Base-by-base conservation (phyloP, 2,797 vertebrate species). In the Falco columbarius region DNA sequence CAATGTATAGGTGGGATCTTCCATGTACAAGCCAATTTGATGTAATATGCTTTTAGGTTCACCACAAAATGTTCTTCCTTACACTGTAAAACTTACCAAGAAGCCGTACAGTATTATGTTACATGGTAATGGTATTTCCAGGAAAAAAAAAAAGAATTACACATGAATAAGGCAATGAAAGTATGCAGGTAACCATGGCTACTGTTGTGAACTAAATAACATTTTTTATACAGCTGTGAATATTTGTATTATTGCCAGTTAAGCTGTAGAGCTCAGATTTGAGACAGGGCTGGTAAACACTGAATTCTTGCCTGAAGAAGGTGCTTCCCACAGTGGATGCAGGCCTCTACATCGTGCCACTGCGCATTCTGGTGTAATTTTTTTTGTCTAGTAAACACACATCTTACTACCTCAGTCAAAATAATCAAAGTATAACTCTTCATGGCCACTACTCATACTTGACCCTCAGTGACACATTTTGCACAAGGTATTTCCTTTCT, bases 121-220 rank as follows among this genome's bases (percentile, higher is more conserved):
- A 97, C 97, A 92, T 17, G 93, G 85, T 97, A 97, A 98, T 97
- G 97, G 72, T 95, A 97, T 98, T 98, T 98, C 98, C 98, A 98
- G 97, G 86, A 82, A 93, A 95, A 97, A 40, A 90, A 98, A 96
- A 97, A 96, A 76, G 74, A 97, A 97, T 96, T 97, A 92, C 96
- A 97, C 96, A 97, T 93, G 97, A 98, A 97, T 96, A 98, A 95
- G 97, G 96, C 95, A 98, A 98, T 94, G 96, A 97, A 98, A 98
- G 91, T 97, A 98, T 97, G 96, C 93, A 98, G 97, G 98, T 98
- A 98, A 97, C 98, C 98, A 98, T 98, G 97, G 94, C 97, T 93
- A 98, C 98, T 95, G 96, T 97, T 98, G 94, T 96, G 98, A 97
- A 98, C 96, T 96, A 97, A 98, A 96, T 97, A 98, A 98, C 86